A percentile compares a stretch with the other conserved stretches of the same genome.
phyloP scores from a whole-genome alignment of 2,888 invertebrate genomes.

The Tetragnatha montana region DNA sequence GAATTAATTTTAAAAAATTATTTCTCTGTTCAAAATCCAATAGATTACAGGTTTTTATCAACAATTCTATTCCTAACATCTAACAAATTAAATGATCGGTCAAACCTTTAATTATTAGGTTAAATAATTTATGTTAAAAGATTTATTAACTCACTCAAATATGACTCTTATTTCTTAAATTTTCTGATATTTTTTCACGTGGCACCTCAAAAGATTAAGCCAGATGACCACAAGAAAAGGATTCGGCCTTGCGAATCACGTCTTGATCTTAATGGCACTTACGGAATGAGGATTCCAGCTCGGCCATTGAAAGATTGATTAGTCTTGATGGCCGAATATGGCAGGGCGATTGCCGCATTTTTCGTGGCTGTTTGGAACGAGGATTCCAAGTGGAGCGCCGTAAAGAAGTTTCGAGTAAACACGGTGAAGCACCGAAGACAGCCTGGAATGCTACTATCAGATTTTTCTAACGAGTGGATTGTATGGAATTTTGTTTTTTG shows the following conservation, averaged over 20 bases:
- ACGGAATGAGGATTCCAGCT: not conserved
- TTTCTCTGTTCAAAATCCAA: too few relatives aligned
- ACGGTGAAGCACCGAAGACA: constrained; percentile 4
- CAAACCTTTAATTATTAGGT: too few relatives aligned
- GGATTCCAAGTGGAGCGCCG: not conserved
- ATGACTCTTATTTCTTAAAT: too few relatives aligned
- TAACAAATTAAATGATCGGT: too few relatives aligned
- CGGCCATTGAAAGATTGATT: constrained; percentile 9
- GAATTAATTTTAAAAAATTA: too few relatives aligned
- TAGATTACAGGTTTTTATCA: too few relatives aligned
- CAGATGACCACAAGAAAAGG: not conserved
- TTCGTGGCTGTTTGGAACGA: not conserved
- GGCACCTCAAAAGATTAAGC: too few relatives aligned
- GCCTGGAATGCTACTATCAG: constrained; percentile 27
- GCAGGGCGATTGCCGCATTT: not conserved
- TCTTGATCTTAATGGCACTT: not conserved
- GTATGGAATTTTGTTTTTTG: too few relatives aligned
- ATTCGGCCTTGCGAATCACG: not conserved
- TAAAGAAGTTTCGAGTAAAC: not conserved
- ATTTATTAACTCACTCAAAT: too few relatives aligned
- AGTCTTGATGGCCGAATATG: constrained; percentile 9
- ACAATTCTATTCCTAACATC: too few relatives aligned
- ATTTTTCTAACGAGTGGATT: not conserved
- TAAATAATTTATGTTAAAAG: too few relatives aligned
- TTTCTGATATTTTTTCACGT: too few relatives aligned